A percentile compares a stretch with the other conserved stretches of the same genome.
Conservation (phyloP, 2,113 vertebrate species). For the Aix galericulata region DNA sequence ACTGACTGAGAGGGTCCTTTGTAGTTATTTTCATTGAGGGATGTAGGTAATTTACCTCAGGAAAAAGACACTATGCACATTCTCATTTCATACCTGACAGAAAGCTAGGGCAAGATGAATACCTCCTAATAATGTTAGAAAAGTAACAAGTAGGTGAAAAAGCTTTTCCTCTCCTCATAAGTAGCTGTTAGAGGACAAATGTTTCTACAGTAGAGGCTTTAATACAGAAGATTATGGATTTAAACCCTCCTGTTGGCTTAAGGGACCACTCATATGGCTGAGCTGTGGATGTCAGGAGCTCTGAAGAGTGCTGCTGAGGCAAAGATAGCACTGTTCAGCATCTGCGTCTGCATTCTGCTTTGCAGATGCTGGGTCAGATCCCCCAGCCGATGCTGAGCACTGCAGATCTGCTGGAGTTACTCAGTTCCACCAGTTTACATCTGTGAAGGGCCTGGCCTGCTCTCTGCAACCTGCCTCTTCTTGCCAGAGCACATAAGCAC, state of each 20-base stretch:
- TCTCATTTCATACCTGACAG: constrained; percentile 32
- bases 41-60: not conserved
- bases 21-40: constrained; percentile 3
- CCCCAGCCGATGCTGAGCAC: rapidly evolving
- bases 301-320: not conserved
- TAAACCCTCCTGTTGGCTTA: not conserved
- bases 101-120: not conserved
- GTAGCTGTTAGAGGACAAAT: constrained; percentile 34
- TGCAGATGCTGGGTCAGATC: not conserved
- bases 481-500: not conserved
- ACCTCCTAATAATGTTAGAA: not conserved
- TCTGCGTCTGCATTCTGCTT: not conserved
- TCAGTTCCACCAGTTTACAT: not conserved
- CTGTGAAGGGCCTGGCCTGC: not conserved
- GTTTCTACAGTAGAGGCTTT: not conserved
- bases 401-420: not conserved
- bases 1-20: not conserved
- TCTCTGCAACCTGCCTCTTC: not conserved
- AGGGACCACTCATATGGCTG: not conserved
- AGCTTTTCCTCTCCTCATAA: not conserved
- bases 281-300: not conserved
- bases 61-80: not conserved
- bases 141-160: not conserved
- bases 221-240: constrained; percentile 7
- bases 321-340: not conserved